These are phyloP conservation scores for Euphonia xanthogaster DNA, from an alignment of 2,797 vertebrate genomes.

Conservation along the genomic window DNA sequence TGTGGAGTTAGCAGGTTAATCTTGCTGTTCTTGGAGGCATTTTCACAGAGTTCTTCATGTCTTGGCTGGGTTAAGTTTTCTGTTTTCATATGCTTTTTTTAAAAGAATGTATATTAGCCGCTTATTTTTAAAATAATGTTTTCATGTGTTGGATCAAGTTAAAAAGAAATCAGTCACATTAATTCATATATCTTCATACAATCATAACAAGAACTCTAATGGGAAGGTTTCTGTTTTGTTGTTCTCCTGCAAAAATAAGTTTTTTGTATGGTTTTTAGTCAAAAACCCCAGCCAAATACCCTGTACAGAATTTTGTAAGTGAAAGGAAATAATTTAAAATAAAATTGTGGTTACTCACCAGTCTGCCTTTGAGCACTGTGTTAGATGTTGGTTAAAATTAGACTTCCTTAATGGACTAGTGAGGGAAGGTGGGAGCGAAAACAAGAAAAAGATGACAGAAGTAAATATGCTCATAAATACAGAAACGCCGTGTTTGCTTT, in stretches of 20 bases:
- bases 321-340: background rate
- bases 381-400: background rate
- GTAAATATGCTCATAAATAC: constrained; percentile 19
- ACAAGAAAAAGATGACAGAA: constrained; percentile 8
- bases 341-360: background rate
- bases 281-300: background rate
- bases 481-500: constrained; percentile 22
- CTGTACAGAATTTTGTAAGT: background rate
- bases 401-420: background rate
- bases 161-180: background rate
- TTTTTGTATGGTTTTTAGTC: background rate
- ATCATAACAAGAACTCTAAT: background rate
- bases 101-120: background rate
- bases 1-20: background rate
- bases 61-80: background rate
- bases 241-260: background rate
- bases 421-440: background rate
- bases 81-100: background rate
- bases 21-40: background rate
- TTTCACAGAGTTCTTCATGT: background rate
- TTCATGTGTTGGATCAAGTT: background rate
- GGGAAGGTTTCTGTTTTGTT: background rate
- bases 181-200: background rate
- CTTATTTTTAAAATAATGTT: background rate
- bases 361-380: background rate